phyloP scores from a whole-genome alignment of 2,888 invertebrate species.

The Nephrotoma flavescens region DNA sequence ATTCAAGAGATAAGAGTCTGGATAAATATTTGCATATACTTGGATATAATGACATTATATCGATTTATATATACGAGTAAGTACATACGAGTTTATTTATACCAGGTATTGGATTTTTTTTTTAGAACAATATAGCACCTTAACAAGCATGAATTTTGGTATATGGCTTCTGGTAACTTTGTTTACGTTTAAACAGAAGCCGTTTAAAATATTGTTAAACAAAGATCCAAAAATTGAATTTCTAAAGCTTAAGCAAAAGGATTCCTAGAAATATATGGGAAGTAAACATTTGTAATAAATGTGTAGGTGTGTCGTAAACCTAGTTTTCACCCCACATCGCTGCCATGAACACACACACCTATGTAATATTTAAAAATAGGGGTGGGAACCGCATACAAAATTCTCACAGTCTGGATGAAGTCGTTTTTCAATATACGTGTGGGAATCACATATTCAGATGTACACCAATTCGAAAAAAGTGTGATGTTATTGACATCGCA shows the following conservation, averaged over 20 bases:
- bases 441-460: background rate
- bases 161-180: background rate
- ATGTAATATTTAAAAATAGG: too few species aligned
- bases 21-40: background rate
- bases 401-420: background rate
- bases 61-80: background rate
- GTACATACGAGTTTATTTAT: too few species aligned
- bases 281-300: too few species aligned
- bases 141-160: background rate
- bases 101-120: background rate
- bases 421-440: background rate
- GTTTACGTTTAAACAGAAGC: background rate
- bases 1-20: background rate
- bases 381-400: background rate
- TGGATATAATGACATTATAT: background rate
- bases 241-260: too few species aligned
- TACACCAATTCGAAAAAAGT: background rate
- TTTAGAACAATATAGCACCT: background rate
- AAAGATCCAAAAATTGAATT: too few species aligned
- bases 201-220: background rate
- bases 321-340: too few species aligned
- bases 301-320: too few species aligned
- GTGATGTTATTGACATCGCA: background rate
- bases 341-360: too few species aligned
- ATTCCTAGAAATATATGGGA: too few species aligned